Evolutionary conservation across 2,888 invertebrate species (phyloP), one percentile per base, ranked within the genome.

Genomic region (Raillietiella orientalis): DNA sequence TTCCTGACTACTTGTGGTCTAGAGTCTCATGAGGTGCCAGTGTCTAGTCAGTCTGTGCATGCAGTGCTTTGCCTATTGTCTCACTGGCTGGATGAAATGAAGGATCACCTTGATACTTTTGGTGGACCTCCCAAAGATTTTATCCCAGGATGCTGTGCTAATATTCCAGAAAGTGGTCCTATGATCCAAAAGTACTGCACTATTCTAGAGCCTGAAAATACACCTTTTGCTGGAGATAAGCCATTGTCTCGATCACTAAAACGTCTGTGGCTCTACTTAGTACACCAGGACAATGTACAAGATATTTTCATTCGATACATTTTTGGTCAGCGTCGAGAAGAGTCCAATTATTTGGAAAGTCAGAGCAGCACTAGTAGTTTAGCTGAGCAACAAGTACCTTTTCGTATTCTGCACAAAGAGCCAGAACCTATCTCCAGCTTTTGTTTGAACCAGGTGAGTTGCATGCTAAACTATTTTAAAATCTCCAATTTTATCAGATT

Each of bases 351-450:
- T n/a, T n/a, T n/a, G n/a, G n/a, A n/a, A n/a, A n/a, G n/a, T n/a
- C n/a, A n/a, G n/a, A n/a, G n/a, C n/a, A n/a, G n/a, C n/a, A n/a
- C n/a, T n/a, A n/a, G n/a, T n/a, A n/a, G n/a, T n/a, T n/a, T n/a
- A n/a, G n/a, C n/a, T n/a, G n/a, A n/a, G n/a, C n/a, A n/a, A n/a
- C n/a, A n/a, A n/a, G 30, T 77, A 77, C 77, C 79, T 6, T 75
- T 84, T 30, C 61, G 87, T 35, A 79, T 96, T 37, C 79, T 96
- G 35, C 93, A 96, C 48, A 90, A 93, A 50, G 96, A 96, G 43
- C 87, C 87, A 49, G 96, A 96, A 47, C 75, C 84, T 29, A 87
- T 96, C 36, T 67, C 82, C 27, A 77, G 93, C 16, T 96, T 96
- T 55, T 87, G 90, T 42, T 58, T 90, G 30, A 90, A 87, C 47